Conservation (phyloP, 2,797 vertebrate species). For the Pagetopsis macropterus region DNA sequence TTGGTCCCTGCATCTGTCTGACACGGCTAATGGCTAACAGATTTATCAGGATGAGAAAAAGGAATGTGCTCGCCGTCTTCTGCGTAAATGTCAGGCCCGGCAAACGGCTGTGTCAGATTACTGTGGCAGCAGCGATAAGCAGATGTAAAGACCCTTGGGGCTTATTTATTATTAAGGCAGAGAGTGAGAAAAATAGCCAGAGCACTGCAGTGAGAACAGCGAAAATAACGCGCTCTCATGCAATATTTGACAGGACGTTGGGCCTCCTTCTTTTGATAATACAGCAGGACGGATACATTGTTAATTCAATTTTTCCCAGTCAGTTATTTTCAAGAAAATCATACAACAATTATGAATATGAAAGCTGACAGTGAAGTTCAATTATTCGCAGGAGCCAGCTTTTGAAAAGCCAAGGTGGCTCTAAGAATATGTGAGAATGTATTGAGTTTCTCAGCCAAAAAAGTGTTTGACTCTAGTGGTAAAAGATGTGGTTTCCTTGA, state of each 20-base stretch:
- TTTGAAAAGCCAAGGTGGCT: constrained; percentile 2
- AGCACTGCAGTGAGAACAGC: constrained; percentile 25
- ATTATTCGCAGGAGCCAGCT: not conserved
- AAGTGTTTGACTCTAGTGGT: not conserved
- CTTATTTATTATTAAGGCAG: constrained; percentile 70
- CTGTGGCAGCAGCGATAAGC: constrained; percentile 69
- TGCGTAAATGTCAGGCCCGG: constrained; percentile 56
- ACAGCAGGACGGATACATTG: not conserved
- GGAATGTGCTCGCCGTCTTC: constrained; percentile 57
- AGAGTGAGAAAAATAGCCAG: constrained; percentile 28
- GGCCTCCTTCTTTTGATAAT: constrained; percentile 26
- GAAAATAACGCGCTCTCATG: constrained; percentile 61
- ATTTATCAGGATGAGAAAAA: constrained; percentile 64
- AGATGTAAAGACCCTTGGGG: constrained; percentile 65
- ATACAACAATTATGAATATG: constrained; percentile 2
- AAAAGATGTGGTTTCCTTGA: not conserved
- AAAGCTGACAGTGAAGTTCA: constrained; percentile 16
- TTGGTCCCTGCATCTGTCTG: constrained; percentile 54
- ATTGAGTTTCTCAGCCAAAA: constrained; percentile 1
- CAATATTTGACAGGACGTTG: constrained; percentile 35
- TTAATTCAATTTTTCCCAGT: constrained; percentile 28
- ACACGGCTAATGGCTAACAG: constrained; percentile 75
- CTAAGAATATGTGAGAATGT: not conserved
- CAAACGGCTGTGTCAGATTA: constrained; percentile 75
- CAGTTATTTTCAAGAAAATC: constrained; percentile 27